Conservation (phyloP, 2,797 vertebrate species). For the Syndactyla subalaris region DNA sequence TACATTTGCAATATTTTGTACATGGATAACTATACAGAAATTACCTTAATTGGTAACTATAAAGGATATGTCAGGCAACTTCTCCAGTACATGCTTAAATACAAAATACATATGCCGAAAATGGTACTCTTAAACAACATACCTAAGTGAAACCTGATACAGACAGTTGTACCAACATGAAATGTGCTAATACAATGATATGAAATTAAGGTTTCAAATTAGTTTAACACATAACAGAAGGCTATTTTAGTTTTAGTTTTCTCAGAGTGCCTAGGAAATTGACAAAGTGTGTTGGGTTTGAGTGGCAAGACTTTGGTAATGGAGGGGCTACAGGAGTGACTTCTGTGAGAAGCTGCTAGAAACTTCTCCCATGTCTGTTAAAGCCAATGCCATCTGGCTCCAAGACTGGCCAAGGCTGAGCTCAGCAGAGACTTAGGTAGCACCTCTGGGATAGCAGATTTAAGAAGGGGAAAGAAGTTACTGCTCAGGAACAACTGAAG, state of each 20-base stretch:
- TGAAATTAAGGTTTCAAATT: background rate
- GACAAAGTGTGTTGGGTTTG: background rate
- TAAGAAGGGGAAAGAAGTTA: background rate
- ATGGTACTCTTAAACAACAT: background rate
- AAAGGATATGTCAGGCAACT: background rate
- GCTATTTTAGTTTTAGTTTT: background rate
- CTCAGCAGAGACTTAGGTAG: background rate
- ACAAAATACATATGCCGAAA: background rate
- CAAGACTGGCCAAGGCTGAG: background rate
- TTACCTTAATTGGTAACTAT: background rate
- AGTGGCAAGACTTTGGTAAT: background rate
- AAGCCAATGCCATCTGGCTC: rapidly evolving
- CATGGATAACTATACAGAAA: background rate
- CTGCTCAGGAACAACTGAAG: background rate
- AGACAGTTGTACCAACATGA: background rate
- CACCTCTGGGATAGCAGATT: background rate
- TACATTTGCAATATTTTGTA: background rate
- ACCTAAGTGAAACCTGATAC: background rate
- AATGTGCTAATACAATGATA: background rate
- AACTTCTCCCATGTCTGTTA: background rate
- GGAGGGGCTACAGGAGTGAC: background rate
- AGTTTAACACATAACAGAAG: background rate
- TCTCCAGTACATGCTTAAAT: background rate
- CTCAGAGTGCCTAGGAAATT: background rate
- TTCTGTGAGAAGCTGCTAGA: background rate